Conservation (phyloP, 2,797 vertebrate species). For the Erithacus rubecula region DNA sequence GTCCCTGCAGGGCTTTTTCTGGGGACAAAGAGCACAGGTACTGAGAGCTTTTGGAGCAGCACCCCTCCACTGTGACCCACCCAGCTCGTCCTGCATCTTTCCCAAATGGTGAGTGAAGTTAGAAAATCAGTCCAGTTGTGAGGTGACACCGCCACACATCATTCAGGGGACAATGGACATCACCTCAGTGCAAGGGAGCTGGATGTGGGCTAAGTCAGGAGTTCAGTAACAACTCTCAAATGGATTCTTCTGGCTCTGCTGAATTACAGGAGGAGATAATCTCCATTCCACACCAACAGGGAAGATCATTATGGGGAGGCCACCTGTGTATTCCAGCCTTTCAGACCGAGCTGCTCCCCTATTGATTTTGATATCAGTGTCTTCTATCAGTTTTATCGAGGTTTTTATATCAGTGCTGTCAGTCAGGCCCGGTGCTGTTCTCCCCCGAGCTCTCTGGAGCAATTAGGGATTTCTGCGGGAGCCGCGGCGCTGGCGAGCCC, state of each 20-base stretch:
- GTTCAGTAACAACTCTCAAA: not conserved
- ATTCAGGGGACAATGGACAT: not conserved
- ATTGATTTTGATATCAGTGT: not conserved
- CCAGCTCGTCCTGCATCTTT: not conserved
- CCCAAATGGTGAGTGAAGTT: not conserved
- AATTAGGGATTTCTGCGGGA: not conserved
- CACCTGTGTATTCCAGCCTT: constrained; percentile 26
- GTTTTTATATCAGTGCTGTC: not conserved
- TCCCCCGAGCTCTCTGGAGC: not conserved
- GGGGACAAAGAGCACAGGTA: not conserved
- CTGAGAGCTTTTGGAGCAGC: not conserved
- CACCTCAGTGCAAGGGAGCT: not conserved
- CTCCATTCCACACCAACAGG: not conserved
- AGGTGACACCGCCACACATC: not conserved
- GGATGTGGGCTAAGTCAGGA: not conserved
- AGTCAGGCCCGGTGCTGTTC: not conserved
- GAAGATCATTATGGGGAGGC: constrained; percentile 20
- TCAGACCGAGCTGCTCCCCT: not conserved
- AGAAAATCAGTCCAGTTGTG: not conserved
- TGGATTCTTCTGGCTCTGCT: not conserved
- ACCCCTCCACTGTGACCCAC: not conserved
- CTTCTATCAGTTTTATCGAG: not conserved
- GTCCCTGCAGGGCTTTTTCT: not conserved
- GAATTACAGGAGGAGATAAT: not conserved
- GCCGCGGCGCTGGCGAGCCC: not conserved